Base-by-base conservation (phyloP, 2,797 vertebrate species). In the Alcedo quadribrachys region DNA sequence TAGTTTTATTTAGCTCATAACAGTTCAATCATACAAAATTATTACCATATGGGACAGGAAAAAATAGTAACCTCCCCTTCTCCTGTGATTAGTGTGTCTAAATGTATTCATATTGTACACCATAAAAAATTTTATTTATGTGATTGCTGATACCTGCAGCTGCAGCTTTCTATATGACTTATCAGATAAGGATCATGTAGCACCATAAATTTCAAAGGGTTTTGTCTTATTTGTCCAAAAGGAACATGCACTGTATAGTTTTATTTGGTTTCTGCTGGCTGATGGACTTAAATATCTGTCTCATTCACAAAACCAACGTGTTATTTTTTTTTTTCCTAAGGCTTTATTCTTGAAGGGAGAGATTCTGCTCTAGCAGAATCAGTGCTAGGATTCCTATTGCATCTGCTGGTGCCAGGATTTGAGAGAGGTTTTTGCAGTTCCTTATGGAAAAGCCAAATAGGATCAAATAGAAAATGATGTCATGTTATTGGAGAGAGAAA, bases 11-110 rank as follows among this genome's bases (percentile, higher is more conserved):
- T 92, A 92, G 91, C 93, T 87, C 85, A 21, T 77, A 85, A 82
- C 90, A 77, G 77, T 91, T 96, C 90, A 90, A 78, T 95, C 95
- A 87, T 88, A 60, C 87, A 69, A 93, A 96, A 95, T 94, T 94
- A 94, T 92, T 94, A 89, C 93, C 94, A 85, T 82, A 90, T 92
- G 92, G 81, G 87, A 92, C 75, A 89, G 78, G 66, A 60, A 87
- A 94, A 93, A 94, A 92, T 81, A 93, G 60, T 88, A 93, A 50
- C 81, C 51, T 89, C 84, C 81, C 82, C 51, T 92, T 73, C 73
- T 94, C 69, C 81, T 62, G 42, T 81, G 89, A 81, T 91, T 79
- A 67, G 58, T 70, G 76, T 75, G n/a, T 70, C 55, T 79, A 79
- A 93, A 84, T 73, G 37, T 89, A 57, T 68, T 67, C 7, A 79